Conservation (phyloP, 2,888 invertebrate genomes). For the Melolontha melolontha region DNA sequence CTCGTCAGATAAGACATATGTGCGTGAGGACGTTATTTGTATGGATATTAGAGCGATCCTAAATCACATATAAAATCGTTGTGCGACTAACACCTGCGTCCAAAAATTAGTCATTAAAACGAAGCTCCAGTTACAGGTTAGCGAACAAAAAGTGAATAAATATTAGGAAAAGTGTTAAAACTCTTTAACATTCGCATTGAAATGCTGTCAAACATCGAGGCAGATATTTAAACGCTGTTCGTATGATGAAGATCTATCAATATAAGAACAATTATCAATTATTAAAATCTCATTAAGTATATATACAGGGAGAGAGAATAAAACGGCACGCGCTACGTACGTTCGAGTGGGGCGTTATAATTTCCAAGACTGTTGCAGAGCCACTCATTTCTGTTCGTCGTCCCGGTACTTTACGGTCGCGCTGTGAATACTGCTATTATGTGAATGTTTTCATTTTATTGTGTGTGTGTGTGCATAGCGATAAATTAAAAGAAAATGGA, state of each 20-base stretch:
- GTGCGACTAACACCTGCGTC: constrained; percentile 17
- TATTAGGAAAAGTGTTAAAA: too few relatives aligned
- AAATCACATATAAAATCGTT: constrained; percentile 17
- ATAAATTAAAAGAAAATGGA: constrained; percentile 12
- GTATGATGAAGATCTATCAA: too few relatives aligned
- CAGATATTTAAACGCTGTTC: too few relatives aligned
- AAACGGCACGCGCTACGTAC: constrained; percentile 30
- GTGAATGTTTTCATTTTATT: too few relatives aligned
- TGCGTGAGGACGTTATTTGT: constrained; percentile 5
- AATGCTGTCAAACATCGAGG: too few relatives aligned
- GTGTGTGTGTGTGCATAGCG: not conserved
- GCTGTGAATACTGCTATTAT: not conserved
- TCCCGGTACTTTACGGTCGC: not conserved
- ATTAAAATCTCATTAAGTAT: not conserved
- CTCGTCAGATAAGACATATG: constrained; percentile 26
- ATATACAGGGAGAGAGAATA: constrained; percentile 10
- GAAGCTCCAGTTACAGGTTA: not conserved
- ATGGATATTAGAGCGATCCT: too few relatives aligned
- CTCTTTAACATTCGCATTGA: too few relatives aligned
- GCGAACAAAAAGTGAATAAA: too few relatives aligned
- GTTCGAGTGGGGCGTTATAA: constrained; percentile 32
- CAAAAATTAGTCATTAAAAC: not conserved
- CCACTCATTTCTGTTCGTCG: constrained; percentile 20
- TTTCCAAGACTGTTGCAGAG: not conserved
- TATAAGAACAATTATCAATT: constrained; percentile 18